phyloP scores from a whole-genome alignment of 2,797 vertebrate genomes.

The Crypturellus tataupa region DNA sequence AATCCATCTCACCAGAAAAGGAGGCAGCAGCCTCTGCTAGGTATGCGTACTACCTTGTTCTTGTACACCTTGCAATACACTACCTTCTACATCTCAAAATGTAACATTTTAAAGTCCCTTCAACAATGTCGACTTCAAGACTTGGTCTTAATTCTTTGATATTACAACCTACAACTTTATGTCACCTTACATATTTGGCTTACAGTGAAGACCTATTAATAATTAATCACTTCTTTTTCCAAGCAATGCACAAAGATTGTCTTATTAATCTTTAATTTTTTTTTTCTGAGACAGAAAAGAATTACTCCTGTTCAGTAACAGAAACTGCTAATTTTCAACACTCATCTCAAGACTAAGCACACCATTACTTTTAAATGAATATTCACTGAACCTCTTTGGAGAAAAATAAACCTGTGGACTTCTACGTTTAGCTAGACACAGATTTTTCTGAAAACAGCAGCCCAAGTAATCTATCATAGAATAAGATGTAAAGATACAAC shows the following conservation, averaged over 20 bases:
- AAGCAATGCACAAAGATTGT: neutral
- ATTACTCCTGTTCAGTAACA: neutral
- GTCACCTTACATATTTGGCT: neutral
- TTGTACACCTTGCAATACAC: neutral
- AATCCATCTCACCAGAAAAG: neutral
- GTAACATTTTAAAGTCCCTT: neutral
- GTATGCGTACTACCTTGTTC: neutral
- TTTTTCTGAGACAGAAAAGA: neutral
- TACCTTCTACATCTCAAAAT: neutral
- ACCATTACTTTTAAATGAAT: neutral
- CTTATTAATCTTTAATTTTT: neutral
- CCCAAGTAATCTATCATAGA: neutral
- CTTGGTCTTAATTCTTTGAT: neutral
- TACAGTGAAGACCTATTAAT: constrained; percentile 10
- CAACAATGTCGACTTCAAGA: neutral
- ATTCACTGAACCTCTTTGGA: neutral
- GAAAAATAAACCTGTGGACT: neutral
- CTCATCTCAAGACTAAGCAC: neutral
- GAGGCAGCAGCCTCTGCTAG: neutral
- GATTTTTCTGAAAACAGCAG: neutral
- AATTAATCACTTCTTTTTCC: neutral
- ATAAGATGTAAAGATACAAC: neutral
- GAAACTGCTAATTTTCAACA: neutral
- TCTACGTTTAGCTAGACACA: neutral
- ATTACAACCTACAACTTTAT: neutral